Base-by-base conservation (phyloP, 2,797 vertebrate genomes). In the Hippocampus kuda region DNA sequence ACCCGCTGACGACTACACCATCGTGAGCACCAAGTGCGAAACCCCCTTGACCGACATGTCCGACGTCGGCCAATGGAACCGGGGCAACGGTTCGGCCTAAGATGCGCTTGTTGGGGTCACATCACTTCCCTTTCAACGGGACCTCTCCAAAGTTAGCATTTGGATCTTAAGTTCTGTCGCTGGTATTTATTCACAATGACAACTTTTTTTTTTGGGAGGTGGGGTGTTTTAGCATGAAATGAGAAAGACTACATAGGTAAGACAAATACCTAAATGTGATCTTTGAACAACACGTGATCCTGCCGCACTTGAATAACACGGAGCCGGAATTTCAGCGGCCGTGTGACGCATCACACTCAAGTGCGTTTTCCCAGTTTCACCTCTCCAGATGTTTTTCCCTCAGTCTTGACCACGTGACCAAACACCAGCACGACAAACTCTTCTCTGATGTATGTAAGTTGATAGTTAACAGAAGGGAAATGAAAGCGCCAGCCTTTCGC, bases 21-120 rank as follows among this genome's bases (percentile, higher is more conserved):
- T 85, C 0, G 90, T 90, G 22, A 84, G 68, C 78, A 84, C 81
- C 63, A 81, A 71, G 1, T 83, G 74, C 41, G 82, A 86, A 18
- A 87, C 84, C 2, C 86, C 83, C 0, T 79, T 87, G 77, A 82
- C 75, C 0, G 77, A 84, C 62, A 53, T 86, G 74, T 73, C 82
- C 0, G 72, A 77, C 3, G 68, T 71, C 74, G 68, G 76, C 41
- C 71, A 73, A 2, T 71, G 2, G 4, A 86, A 79, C 5, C 53
- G 65, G 22, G 46, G 24, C 0, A 0, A 68, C 1, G 34, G 48
- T 2, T 44, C 34, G 12, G 8, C 3, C n/a, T 42, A 20, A 26
- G 12, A 49, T 5, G 34, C 10, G n/a, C 10, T 11, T 7, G 11
- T 13, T 22, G 5, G 5, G 12, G 18, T 41, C 30, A 41, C 24